Evolutionary conservation across 2,888 invertebrate species (phyloP).

Genomic region (Tetramorium bicarinatum): DNA sequence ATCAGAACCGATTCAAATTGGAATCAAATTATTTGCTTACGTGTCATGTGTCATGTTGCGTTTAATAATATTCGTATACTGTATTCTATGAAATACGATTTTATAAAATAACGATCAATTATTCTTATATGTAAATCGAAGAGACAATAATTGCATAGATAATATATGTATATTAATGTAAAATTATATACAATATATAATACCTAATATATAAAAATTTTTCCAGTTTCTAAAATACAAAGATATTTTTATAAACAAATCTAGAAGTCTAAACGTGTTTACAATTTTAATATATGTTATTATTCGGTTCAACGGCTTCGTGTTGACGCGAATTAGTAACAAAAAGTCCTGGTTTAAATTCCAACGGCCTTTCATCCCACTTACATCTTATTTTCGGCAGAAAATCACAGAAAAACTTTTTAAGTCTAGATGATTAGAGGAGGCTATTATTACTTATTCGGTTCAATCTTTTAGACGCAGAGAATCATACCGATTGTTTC

Average conservation of each 20-base stretch:
- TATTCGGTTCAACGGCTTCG: not conserved
- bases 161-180: not conserved
- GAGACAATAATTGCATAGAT: not conserved
- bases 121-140: not conserved
- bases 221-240: not conserved
- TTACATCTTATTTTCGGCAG: too few species aligned
- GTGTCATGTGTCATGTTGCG: not conserved
- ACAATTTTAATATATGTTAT: not conserved
- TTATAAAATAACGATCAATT: not conserved
- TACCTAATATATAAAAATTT: not conserved
- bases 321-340: too few species aligned
- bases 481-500: not conserved
- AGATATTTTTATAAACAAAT: not conserved
- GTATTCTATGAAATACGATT: not conserved
- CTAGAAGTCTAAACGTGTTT: not conserved
- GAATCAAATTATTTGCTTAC: not conserved
- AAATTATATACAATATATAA: constrained; percentile 4
- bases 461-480: not conserved
- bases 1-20: not conserved
- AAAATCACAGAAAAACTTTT: too few species aligned
- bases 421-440: too few species aligned
- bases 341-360: too few species aligned
- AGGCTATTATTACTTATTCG: not conserved
- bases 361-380: too few species aligned
- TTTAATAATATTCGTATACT: too few species aligned